A percentile compares a stretch with the other conserved stretches of the same genome.
Conservation (phyloP, 2,113 vertebrate genomes). For the Halcyon malimbica region DNA sequence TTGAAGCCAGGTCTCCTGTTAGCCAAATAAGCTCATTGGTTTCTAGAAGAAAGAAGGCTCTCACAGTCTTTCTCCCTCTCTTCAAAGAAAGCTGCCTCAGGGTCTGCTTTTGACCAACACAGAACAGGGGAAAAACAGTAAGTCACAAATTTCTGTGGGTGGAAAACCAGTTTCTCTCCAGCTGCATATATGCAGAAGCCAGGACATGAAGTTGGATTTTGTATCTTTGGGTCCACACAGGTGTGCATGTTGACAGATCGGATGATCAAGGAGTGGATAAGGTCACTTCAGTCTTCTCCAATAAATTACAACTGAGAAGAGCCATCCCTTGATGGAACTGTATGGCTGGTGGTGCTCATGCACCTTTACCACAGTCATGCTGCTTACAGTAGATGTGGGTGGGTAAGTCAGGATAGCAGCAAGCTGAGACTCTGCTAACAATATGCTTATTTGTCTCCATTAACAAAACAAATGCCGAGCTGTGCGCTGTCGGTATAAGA, state of each 20-base stretch:
- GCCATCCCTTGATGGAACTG: neutral
- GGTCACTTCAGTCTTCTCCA: neutral
- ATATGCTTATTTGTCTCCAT: constrained; percentile 38
- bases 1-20: neutral
- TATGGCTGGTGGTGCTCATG: neutral
- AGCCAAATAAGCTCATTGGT: neutral
- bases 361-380: neutral
- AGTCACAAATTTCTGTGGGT: neutral
- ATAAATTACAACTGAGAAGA: neutral
- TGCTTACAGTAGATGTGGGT: neutral
- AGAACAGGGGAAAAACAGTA: neutral
- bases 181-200: neutral
- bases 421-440: constrained; percentile 15
- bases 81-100: neutral
- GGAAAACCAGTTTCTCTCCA: neutral
- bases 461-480: constrained; percentile 25
- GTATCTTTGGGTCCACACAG: neutral
- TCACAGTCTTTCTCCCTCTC: neutral
- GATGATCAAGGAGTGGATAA: neutral
- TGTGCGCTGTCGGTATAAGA: neutral
- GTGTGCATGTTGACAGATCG: neutral
- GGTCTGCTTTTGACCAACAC: neutral
- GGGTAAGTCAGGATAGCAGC: neutral
- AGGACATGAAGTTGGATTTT: neutral
- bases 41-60: neutral